A percentile compares a stretch with the other conserved stretches of the same genome.
Evolutionary conservation across 1,140 invertebrate species (phyloP).

Genomic region (Nasonia longicornis): DNA sequence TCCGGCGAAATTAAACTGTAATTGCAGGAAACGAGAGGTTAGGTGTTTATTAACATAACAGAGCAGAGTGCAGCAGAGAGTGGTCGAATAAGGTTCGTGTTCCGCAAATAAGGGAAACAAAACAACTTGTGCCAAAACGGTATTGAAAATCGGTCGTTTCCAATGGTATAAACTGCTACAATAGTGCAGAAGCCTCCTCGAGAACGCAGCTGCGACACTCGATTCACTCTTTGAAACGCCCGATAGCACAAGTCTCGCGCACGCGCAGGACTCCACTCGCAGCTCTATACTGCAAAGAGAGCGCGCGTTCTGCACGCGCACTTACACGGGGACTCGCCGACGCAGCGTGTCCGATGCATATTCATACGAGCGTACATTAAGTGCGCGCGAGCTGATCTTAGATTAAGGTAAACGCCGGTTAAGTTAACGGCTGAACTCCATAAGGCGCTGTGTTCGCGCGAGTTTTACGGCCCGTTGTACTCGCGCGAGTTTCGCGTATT

Average conservation of each 20-base stretch:
- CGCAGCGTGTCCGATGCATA: slow-evolving; percentile 68
- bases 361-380: slow-evolving; percentile 69
- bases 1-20: slow-evolving; percentile 33
- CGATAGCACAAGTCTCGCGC: slow-evolving; percentile 24
- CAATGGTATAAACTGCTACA: too few species aligned
- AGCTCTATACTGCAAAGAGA: background rate
- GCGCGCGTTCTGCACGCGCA: slow-evolving; percentile 26
- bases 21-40: slow-evolving; percentile 37
- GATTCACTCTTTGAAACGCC: too few species aligned
- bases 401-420: slow-evolving; percentile 72
- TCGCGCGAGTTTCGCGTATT: slow-evolving; percentile 34
- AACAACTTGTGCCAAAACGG: background rate
- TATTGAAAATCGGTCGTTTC: too few species aligned
- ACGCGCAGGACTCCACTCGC: slow-evolving; percentile 43
- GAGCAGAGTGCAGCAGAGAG: background rate
- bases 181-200: too few species aligned
- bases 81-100: slow-evolving; percentile 26
- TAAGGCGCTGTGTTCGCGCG: slow-evolving; percentile 52
- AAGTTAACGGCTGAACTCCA: slow-evolving; percentile 70
- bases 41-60: slow-evolving; percentile 41
- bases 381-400: slow-evolving; percentile 64
- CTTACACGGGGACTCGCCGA: slow-evolving; percentile 49
- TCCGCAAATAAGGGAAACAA: slow-evolving; percentile 18
- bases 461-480: slow-evolving; percentile 42
- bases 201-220: too few species aligned